A percentile compares a stretch with the other conserved stretches of the same genome.
These are phyloP conservation scores for Psilopsiagon aymara DNA, from an alignment of 2,113 vertebrate genomes.

Conservation along the genomic window DNA sequence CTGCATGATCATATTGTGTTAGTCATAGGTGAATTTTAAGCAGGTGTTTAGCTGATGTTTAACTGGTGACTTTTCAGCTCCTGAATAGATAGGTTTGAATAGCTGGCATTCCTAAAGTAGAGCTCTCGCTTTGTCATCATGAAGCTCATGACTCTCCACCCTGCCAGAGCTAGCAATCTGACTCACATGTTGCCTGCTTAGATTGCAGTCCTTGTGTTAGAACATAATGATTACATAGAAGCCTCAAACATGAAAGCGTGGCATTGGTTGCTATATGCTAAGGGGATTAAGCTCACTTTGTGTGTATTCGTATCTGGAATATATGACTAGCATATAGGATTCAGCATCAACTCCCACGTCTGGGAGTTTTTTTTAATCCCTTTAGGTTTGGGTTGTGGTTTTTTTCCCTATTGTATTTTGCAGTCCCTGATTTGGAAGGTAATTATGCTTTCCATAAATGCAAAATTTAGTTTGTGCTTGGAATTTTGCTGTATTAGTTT, in stretches of 20 bases:
- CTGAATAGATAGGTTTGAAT: neutral
- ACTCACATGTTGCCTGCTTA: neutral
- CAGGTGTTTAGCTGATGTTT: neutral
- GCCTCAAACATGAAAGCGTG: neutral
- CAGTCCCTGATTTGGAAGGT: neutral
- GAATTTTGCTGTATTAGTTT: neutral
- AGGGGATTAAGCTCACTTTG: neutral
- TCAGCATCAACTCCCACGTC: neutral
- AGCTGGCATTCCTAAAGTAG: neutral
- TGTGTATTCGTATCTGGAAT: neutral
- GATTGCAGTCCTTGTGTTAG: neutral
- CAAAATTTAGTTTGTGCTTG: neutral
- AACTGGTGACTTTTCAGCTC: neutral
- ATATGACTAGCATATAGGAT: neutral
- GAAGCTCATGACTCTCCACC: neutral
- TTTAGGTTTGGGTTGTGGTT: neutral
- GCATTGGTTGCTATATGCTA: neutral
- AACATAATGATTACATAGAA: neutral
- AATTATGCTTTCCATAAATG: neutral
- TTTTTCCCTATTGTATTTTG: neutral
- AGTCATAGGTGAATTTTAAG: neutral
- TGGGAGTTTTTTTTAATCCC: neutral
- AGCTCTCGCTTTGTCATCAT: constrained; percentile 21
- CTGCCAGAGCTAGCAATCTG: neutral
- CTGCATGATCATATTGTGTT: neutral